Evolutionary conservation across 2,888 invertebrate genomes (phyloP).

Genomic region (Hyalella azteca): DNA sequence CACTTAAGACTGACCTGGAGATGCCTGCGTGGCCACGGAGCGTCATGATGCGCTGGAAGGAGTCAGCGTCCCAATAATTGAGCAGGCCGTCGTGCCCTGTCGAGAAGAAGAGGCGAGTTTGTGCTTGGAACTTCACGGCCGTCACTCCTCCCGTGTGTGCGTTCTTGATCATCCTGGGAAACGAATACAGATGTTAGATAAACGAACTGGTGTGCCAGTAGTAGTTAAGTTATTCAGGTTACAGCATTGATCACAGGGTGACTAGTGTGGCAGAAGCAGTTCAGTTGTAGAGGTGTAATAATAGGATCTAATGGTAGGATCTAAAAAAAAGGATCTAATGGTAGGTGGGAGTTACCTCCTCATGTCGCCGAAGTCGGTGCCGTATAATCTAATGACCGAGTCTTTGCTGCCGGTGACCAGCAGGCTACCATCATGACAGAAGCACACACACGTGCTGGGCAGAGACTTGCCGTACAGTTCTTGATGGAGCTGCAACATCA

Average conservation of each 20-base stretch:
- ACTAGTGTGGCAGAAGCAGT: too few relatives aligned
- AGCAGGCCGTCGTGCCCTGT: constrained; percentile 91
- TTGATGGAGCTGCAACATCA: constrained; percentile 77
- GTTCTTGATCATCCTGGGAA: constrained; percentile 58
- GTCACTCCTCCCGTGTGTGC: constrained; percentile 96
- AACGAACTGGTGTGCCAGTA: too few relatives aligned
- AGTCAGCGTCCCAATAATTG: constrained; percentile 97
- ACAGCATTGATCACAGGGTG: too few relatives aligned
- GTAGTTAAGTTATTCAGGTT: too few relatives aligned
- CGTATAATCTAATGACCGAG: constrained; percentile 96
- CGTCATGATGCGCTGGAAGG: constrained; percentile 86
- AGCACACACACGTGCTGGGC: constrained; percentile 91
- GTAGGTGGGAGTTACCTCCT: constrained; percentile 62
- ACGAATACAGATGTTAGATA: not conserved
- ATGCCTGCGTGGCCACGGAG: constrained; percentile 71
- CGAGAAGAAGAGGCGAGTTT: constrained; percentile 91
- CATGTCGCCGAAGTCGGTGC: constrained; percentile 75
- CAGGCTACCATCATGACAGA: constrained; percentile 83
- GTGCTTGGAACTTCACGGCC: constrained; percentile 84
- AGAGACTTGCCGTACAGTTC: constrained; percentile 95
- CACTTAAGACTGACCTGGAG: constrained; percentile 42
- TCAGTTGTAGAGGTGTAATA: too few relatives aligned
- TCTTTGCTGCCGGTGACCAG: constrained; percentile 95
- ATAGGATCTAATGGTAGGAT: too few relatives aligned
- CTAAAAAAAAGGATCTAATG: not conserved